phyloP scores from a whole-genome alignment of 1,140 invertebrate genomes.

The Agrilus planipennis region DNA sequence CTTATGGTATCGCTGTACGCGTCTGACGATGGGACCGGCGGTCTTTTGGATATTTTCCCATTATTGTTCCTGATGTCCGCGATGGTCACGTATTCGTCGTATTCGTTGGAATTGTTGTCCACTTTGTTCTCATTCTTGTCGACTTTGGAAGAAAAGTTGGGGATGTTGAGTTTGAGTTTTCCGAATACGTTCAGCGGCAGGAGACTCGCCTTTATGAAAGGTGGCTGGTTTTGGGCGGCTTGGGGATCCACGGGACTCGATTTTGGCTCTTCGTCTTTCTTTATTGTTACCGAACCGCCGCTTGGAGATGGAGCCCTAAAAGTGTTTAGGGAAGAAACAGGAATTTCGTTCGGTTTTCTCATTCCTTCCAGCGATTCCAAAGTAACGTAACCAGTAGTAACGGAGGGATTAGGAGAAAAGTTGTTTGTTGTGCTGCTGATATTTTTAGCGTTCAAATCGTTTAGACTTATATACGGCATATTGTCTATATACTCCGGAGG shows the following conservation, averaged over 20 bases:
- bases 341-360: conserved; percentile 11
- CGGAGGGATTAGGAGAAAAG: conserved; percentile 39
- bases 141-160: conserved; percentile 33
- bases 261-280: conserved; percentile 26
- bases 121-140: conserved; percentile 20
- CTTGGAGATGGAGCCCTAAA: conserved; percentile 29
- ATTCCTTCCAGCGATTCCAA: conserved; percentile 25
- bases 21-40: no score
- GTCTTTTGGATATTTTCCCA: conserved; percentile 37
- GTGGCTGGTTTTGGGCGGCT: conserved; percentile 28
- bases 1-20: conserved; percentile 43
- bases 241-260: conserved; percentile 11
- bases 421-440: conserved; percentile 24
- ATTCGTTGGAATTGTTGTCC: conserved; percentile 36
- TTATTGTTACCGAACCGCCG: conserved; percentile 30
- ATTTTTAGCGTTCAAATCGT: conserved; percentile 13
- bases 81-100: conserved; percentile 75
- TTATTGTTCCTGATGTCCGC: conserved; percentile 68
- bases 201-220: conserved; percentile 37
- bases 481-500: neutral
- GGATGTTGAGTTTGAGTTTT: conserved; percentile 47
- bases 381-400: conserved; percentile 42
- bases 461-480: conserved; percentile 11
- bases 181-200: conserved; percentile 49
- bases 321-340: conserved; percentile 3